phyloP scores from a whole-genome alignment of 2,797 vertebrate species.

The Manis pentadactyla region DNA sequence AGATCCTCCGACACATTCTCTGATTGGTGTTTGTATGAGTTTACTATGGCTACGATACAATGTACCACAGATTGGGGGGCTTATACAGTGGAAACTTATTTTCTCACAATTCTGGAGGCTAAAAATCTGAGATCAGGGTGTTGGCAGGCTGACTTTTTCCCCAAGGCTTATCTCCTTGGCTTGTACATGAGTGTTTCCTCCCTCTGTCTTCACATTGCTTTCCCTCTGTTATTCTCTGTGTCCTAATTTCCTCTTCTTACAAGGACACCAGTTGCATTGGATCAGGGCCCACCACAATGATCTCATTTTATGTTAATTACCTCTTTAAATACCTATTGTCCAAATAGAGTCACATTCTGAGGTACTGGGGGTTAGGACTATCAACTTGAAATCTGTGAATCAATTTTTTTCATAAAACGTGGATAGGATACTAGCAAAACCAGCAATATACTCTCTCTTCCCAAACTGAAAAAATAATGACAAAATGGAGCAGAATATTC shows the following conservation, averaged over 20 bases:
- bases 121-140: background rate
- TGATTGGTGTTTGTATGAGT: background rate
- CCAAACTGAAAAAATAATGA: background rate
- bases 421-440: background rate
- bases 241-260: background rate
- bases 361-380: background rate
- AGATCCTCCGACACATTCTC: background rate
- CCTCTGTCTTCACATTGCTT: background rate
- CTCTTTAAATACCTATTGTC: background rate
- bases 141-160: background rate
- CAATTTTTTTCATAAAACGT: background rate
- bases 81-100: background rate
- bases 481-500: background rate
- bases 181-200: background rate
- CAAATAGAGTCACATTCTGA: background rate
- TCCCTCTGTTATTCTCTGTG: background rate
- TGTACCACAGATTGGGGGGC: background rate
- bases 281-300: background rate
- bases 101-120: background rate
- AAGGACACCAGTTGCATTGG: background rate
- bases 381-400: constrained; percentile 32
- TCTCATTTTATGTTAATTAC: background rate
- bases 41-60: background rate
- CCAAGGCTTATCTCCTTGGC: background rate
- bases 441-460: background rate